Conservation (phyloP, 2,113 vertebrate species). For the Alouatta palliata region DNA sequence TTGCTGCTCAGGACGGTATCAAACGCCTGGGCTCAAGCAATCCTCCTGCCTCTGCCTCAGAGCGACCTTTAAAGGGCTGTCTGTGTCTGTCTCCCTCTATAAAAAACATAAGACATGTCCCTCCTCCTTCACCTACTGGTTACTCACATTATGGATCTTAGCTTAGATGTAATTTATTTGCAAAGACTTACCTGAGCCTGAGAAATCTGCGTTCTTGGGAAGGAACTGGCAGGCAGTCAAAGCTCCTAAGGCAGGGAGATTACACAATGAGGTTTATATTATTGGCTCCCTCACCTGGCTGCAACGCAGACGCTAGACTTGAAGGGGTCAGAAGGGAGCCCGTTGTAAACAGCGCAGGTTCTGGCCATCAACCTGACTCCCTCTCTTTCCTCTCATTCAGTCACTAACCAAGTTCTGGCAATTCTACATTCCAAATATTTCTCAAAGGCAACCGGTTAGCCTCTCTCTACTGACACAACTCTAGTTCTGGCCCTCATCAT, state of each 20-base stretch:
- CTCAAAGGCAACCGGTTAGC: not conserved
- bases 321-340: not conserved
- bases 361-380: not conserved
- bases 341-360: not conserved
- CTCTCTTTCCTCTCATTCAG: not conserved
- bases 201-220: not conserved
- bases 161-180: not conserved
- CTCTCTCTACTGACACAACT: not conserved
- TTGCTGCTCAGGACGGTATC: too few species aligned
- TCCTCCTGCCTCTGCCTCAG: not conserved
- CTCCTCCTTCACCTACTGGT: not conserved
- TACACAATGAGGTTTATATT: not conserved
- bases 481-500: not conserved
- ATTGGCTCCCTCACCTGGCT: not conserved
- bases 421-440: not conserved
- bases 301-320: not conserved
- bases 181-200: not conserved
- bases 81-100: not conserved
- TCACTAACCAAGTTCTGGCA: not conserved
- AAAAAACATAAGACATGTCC: not conserved
- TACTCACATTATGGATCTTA: not conserved
- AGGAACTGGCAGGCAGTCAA: not conserved
- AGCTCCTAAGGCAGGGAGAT: not conserved
- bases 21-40: too few species aligned
- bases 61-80: not conserved